Percentiles rank a stretch among this genome's conserved stretches.
These are phyloP conservation scores for Monomorium pharaonis DNA, from an alignment of 1,140 invertebrate species.

Conservation along the genomic window DNA sequence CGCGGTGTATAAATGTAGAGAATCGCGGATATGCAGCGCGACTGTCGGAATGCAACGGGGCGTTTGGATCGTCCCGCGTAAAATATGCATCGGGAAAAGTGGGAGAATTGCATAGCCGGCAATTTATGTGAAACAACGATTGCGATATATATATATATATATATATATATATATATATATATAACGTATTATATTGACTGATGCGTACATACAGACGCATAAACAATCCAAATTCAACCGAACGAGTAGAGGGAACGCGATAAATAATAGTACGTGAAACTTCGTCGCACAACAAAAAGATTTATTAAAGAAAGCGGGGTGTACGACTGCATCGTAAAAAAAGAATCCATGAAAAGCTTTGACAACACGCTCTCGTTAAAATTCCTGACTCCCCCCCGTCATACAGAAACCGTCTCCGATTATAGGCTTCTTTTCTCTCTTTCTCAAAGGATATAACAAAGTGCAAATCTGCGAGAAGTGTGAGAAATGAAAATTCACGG, in stretches of 20 bases:
- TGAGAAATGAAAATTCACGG: background rate
- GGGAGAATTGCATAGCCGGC: background rate
- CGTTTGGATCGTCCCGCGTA: constrained; percentile 4
- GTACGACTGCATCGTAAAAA: background rate
- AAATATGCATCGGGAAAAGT: constrained; percentile 13
- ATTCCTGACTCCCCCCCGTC: background rate
- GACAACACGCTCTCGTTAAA: background rate
- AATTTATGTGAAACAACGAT: constrained; percentile 39
- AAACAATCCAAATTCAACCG: background rate
- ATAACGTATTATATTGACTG: too few species aligned
- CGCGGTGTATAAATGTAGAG: constrained; percentile 17
- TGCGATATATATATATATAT: too few species aligned
- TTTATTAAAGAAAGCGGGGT: background rate
- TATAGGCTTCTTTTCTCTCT: background rate
- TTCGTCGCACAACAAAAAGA: background rate
- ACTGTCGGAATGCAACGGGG: background rate
- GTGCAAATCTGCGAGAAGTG: background rate
- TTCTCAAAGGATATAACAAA: background rate
- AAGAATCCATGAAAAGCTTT: background rate
- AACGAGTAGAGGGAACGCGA: background rate
- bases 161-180: too few species aligned
- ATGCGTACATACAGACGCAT: too few species aligned
- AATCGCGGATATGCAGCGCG: constrained; percentile 25
- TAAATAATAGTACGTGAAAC: background rate
- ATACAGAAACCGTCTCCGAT: background rate